A percentile compares a stretch with the other conserved stretches of the same genome.
These are phyloP conservation scores for Chymomyza procnemis DNA, from an alignment of 2,888 invertebrate genomes.

Conservation along the genomic window DNA sequence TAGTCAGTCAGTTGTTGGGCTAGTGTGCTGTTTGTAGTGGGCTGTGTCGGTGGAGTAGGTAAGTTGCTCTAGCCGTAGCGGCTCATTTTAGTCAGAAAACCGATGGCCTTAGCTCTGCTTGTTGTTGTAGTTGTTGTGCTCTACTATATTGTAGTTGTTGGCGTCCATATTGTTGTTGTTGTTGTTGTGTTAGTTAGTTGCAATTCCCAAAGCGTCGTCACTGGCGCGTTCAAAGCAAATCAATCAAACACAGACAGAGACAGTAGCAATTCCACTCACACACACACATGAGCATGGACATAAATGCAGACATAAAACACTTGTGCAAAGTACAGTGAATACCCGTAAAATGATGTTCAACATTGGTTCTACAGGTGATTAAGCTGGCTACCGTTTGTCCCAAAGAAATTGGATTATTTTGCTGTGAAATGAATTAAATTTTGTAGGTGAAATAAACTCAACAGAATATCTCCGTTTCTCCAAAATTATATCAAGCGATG, in stretches of 20 bases:
- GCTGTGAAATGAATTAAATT: neutral
- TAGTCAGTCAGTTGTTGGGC: neutral
- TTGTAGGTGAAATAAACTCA: neutral
- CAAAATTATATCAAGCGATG: too few relatives aligned
- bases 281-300: constrained; percentile 24
- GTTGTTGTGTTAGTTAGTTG: neutral
- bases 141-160: neutral
- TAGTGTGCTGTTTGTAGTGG: neutral
- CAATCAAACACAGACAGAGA: constrained; percentile 57
- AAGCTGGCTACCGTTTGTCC: too few relatives aligned
- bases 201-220: constrained; percentile 7
- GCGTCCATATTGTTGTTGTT: constrained; percentile 1
- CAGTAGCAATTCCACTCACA: constrained; percentile 16
- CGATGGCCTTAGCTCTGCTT: neutral
- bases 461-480: too few relatives aligned
- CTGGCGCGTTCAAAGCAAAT: constrained; percentile 53
- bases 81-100: neutral
- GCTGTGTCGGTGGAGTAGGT: too few relatives aligned
- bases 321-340: neutral
- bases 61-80: neutral
- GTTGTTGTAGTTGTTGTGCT: neutral
- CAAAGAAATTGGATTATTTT: neutral
- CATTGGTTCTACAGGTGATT: neutral
- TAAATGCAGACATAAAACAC: neutral
- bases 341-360: neutral